Conservation (phyloP, 2,888 invertebrate genomes). For the Synergus gifuensis region DNA sequence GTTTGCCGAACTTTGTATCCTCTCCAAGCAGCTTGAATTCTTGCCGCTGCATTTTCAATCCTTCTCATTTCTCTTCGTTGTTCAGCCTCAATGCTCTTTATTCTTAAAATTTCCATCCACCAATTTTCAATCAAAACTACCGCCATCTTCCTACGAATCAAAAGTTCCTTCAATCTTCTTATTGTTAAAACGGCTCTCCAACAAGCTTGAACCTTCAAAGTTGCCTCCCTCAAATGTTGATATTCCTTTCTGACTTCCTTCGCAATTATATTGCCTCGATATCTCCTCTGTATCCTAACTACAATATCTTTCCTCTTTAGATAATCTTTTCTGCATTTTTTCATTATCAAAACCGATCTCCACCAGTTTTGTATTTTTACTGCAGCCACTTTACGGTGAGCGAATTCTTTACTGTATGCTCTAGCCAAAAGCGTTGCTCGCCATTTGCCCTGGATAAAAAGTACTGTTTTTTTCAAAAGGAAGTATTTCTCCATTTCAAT, state of each 20-base stretch:
- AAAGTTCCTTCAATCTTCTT: conserved; percentile 46
- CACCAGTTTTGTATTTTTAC: conserved; percentile 66
- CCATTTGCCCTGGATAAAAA: conserved; percentile 44
- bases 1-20: conserved; percentile 71
- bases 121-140: conserved; percentile 57
- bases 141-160: conserved; percentile 49
- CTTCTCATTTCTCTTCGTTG: conserved; percentile 47
- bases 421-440: conserved; percentile 16
- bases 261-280: conserved; percentile 74
- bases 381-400: not conserved
- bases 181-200: conserved; percentile 51
- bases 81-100: not conserved
- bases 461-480: not conserved
- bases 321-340: conserved; percentile 47
- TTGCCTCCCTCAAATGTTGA: conserved; percentile 44
- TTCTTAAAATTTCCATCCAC: conserved; percentile 51
- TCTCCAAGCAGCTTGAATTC: conserved; percentile 83
- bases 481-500: conserved; percentile 7
- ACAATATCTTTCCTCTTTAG: conserved; percentile 65
- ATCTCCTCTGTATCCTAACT: conserved; percentile 76
- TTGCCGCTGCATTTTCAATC: conserved; percentile 80
- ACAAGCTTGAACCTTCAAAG: conserved; percentile 58
- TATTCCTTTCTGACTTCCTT: conserved; percentile 41
- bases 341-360: conserved; percentile 53
- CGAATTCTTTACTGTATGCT: not conserved